These are phyloP conservation scores for Oscheius onirici DNA, from an alignment of 2,888 invertebrate genomes.

Conservation along the genomic window DNA sequence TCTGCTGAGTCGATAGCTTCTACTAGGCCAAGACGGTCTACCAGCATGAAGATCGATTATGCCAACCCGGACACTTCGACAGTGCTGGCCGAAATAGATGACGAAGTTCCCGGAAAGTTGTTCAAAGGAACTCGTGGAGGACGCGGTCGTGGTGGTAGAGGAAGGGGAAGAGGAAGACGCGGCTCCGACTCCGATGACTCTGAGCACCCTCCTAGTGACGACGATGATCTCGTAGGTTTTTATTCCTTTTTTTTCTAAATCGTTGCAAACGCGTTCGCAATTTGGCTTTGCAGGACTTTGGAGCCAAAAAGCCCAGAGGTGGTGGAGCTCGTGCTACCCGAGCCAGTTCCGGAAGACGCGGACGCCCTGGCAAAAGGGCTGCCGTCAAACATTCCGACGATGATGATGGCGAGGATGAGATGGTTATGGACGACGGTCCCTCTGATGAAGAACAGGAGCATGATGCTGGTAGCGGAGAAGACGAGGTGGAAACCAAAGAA, in stretches of 20 bases:
- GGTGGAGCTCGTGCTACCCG: conserved; percentile 27
- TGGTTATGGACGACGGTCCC: conserved; percentile 52
- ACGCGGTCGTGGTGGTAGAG: conserved; percentile 39
- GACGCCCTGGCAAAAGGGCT: neutral
- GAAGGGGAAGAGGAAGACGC: conserved; percentile 27
- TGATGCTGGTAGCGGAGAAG: conserved; percentile 35
- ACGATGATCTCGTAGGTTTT: conserved; percentile 41
- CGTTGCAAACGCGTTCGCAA: too few relatives aligned
- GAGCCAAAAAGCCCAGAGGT: conserved; percentile 44
- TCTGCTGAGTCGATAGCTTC: conserved; percentile 53
- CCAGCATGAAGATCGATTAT: conserved; percentile 63
- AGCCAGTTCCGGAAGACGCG: conserved; percentile 17
- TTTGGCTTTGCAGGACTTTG: conserved; percentile 41
- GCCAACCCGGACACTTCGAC: conserved; percentile 69
- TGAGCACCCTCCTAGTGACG: conserved; percentile 38
- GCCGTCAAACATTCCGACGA: conserved; percentile 28
- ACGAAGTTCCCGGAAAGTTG: conserved; percentile 68
- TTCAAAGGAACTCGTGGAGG: conserved; percentile 49
- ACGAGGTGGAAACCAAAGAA: conserved; percentile 25
- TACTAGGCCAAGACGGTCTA: conserved; percentile 66
- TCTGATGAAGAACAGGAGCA: conserved; percentile 35
- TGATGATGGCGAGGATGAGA: conserved; percentile 57
- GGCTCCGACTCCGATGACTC: conserved; percentile 32
- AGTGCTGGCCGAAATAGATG: conserved; percentile 62
- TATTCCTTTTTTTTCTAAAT: neutral